Base-by-base conservation (phyloP, 2,888 invertebrate species). In the Gibbula magus region DNA sequence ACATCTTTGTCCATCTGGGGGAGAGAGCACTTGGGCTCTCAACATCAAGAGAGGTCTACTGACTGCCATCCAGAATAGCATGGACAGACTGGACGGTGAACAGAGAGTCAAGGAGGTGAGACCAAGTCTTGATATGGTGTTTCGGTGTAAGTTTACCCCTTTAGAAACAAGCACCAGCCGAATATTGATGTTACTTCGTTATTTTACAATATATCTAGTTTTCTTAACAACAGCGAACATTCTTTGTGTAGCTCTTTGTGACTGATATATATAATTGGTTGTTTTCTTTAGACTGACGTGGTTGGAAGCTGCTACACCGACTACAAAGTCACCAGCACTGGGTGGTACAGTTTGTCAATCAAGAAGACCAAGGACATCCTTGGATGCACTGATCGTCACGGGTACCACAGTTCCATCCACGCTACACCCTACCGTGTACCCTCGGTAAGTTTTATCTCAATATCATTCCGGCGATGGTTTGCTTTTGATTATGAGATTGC, bases 11-110 rank as follows among this genome's bases (percentile, higher is more conserved):
- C 94, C 96, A 0, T 95, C 95, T 81, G 95, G 94, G 0, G 97
- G 97, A 89, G 98, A 98, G 90, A 94, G 95, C 0, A 94, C 95
- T 22, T 95, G 96, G 90, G 96, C 96, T 0, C 95, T 98, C 77
- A 98, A 98, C 94, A 95, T 98, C 91, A 98, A 98, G 94, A 95
- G 97, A 85, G 98, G 96, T 1, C 94, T 98, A 84, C 95, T 97
- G 78, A 97, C 98, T 0, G 94, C 97, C 90, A 94, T 98, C 82
- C 98, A 98, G 92, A 98, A 98, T 91, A 95, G 96, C 82, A 97
- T 97, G 97, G 94, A 90, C 22, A 87, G 97, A 82, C 96, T 98
- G 87, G 97, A 97, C 92, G 95, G 96, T 10, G 82, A 86, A n/a
- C 81, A 86, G 75, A 85, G 79, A 52, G 83, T 86, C 10, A 79